Evolutionary conservation across 1,140 invertebrate genomes (phyloP).

Genomic region (Megathymus violae): DNA sequence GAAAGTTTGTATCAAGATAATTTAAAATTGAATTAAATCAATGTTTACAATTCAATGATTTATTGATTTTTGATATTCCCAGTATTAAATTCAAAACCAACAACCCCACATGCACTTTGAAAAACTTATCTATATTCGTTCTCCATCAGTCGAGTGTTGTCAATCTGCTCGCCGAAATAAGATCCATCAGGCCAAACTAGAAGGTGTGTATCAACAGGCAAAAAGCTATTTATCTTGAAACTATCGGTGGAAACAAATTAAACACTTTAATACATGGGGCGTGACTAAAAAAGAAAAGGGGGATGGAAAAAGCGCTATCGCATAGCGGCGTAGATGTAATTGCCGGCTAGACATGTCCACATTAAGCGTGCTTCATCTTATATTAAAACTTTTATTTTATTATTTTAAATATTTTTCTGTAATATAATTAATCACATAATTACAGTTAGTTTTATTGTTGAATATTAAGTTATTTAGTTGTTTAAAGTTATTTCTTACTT

Average conservation of each 20-base stretch:
- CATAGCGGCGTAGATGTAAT: conserved; percentile 14
- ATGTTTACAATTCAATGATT: too few relatives aligned
- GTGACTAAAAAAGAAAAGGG: conserved; percentile 69
- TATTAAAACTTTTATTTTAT: too few relatives aligned
- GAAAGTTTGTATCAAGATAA: too few relatives aligned
- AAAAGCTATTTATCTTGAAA: conserved; percentile 62
- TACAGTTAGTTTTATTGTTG: too few relatives aligned
- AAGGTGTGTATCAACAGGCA: conserved; percentile 46
- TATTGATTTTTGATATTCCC: too few relatives aligned
- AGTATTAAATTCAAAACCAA: neutral
- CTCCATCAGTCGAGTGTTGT: conserved; percentile 54
- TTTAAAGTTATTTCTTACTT: too few relatives aligned
- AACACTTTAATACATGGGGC: conserved; percentile 78
- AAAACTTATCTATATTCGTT: conserved; percentile 21
- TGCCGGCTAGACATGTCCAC: too few relatives aligned
- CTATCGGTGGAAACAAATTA: conserved; percentile 75
- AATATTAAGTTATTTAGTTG: too few relatives aligned
- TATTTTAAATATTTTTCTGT: too few relatives aligned
- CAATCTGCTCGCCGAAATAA: conserved; percentile 56
- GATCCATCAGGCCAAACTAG: conserved; percentile 57
- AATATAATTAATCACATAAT: too few relatives aligned
- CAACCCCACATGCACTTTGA: neutral
- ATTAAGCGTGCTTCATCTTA: too few relatives aligned
- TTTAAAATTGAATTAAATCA: too few relatives aligned
- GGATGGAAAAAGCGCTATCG: conserved; percentile 56